Percentiles rank a stretch among this genome's conserved stretches.
These are phyloP conservation scores for Rhipidura dahli DNA, from an alignment of 2,113 vertebrate species.

Conservation along the genomic window DNA sequence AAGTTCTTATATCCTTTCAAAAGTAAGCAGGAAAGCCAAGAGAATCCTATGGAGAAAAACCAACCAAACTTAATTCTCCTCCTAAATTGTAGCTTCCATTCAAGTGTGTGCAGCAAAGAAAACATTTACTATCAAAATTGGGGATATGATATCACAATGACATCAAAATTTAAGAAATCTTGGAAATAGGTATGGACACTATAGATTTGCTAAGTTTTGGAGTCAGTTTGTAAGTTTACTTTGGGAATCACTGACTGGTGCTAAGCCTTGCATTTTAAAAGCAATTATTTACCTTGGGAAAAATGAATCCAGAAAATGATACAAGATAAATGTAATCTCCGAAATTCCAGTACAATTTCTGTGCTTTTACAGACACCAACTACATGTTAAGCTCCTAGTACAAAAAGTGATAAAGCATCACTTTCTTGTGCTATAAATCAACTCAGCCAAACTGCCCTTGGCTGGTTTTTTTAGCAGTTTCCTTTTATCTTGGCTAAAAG, in stretches of 20 bases:
- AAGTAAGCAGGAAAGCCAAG: neutral
- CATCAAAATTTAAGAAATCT: neutral
- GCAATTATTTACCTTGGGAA: neutral
- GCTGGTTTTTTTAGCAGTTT: neutral
- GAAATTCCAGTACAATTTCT: neutral
- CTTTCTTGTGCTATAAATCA: neutral
- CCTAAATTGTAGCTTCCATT: neutral
- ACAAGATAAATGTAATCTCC: neutral
- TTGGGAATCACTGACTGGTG: neutral
- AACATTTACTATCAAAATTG: neutral
- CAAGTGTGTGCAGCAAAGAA: neutral
- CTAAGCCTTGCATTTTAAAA: neutral
- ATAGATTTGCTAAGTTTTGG: neutral
- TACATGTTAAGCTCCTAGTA: neutral
- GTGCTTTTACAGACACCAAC: neutral
- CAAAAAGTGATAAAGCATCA: neutral
- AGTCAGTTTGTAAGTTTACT: neutral
- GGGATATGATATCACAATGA: neutral
- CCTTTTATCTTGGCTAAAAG: constrained; percentile 1
- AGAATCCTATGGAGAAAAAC: neutral
- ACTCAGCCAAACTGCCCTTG: neutral
- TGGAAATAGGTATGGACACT: neutral
- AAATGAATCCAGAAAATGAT: neutral
- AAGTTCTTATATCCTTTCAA: neutral
- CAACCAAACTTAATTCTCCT: neutral